These are phyloP conservation scores for Naja naja DNA, from an alignment of 2,113 vertebrate species.

Conservation along the genomic window DNA sequence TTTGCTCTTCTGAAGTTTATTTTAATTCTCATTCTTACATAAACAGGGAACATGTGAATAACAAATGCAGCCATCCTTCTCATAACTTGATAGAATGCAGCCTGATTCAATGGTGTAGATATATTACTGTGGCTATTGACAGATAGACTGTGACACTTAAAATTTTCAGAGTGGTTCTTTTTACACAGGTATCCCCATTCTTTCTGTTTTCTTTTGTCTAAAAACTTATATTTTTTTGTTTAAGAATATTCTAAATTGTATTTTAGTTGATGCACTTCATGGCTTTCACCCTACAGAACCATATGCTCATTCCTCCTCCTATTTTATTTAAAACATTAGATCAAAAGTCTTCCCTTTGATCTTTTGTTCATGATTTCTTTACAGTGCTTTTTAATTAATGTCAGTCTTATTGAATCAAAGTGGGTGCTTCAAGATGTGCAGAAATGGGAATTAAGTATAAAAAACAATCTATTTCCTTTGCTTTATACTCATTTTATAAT, in stretches of 20 bases:
- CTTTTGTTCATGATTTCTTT: neutral
- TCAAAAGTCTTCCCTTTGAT: slow-evolving; percentile 2
- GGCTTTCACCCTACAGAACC: neutral
- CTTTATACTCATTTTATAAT: neutral
- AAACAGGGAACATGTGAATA: neutral
- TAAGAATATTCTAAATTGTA: neutral
- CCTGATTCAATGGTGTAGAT: neutral
- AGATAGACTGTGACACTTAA: neutral
- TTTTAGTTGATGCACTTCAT: neutral
- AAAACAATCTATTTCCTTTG: neutral
- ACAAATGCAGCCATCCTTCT: neutral
- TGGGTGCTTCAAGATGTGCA: neutral
- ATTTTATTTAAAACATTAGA: neutral
- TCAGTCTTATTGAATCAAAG: neutral
- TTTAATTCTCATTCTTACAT: neutral
- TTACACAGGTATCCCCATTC: neutral
- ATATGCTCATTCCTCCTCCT: neutral
- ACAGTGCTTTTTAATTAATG: neutral
- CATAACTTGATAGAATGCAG: neutral
- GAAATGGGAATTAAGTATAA: neutral
- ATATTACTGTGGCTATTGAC: neutral
- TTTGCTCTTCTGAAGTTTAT: neutral
- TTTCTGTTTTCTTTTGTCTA: neutral
- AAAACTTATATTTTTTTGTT: neutral
- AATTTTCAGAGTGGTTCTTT: neutral